These are phyloP conservation scores for Ibycter americanus DNA, from an alignment of 2,797 vertebrate species.

Conservation along the genomic window DNA sequence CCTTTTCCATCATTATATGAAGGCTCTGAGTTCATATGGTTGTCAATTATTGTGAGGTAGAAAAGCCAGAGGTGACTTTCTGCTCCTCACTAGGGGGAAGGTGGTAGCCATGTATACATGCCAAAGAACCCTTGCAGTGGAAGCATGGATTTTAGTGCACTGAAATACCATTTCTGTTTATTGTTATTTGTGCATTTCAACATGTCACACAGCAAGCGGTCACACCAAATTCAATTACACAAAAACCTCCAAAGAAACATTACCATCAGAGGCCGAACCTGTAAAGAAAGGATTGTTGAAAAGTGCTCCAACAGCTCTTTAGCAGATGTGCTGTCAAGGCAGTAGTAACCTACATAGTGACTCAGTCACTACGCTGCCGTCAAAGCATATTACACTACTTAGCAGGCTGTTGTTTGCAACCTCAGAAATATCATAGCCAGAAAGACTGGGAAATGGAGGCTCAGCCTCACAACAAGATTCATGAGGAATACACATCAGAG, in stretches of 20 bases:
- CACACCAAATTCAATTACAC: background rate
- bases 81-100: background rate
- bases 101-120: background rate
- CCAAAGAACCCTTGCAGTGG: background rate
- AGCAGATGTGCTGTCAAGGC: background rate
- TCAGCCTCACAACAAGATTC: background rate
- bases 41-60: background rate
- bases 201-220: background rate
- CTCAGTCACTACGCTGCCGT: background rate
- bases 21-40: background rate
- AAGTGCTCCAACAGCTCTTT: background rate
- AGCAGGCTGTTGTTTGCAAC: background rate
- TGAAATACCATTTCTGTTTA: background rate
- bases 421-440: background rate
- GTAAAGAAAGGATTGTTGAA: background rate
- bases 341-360: background rate
- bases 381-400: background rate
- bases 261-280: background rate
- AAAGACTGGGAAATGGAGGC: background rate
- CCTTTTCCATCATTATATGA: background rate
- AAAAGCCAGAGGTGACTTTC: background rate
- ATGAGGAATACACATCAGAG: background rate
- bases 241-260: background rate
- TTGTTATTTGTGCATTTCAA: background rate
- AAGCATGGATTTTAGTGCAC: background rate